Evolutionary conservation across 2,888 invertebrate genomes (phyloP).

Genomic region (Drosophila fulvimacula): DNA sequence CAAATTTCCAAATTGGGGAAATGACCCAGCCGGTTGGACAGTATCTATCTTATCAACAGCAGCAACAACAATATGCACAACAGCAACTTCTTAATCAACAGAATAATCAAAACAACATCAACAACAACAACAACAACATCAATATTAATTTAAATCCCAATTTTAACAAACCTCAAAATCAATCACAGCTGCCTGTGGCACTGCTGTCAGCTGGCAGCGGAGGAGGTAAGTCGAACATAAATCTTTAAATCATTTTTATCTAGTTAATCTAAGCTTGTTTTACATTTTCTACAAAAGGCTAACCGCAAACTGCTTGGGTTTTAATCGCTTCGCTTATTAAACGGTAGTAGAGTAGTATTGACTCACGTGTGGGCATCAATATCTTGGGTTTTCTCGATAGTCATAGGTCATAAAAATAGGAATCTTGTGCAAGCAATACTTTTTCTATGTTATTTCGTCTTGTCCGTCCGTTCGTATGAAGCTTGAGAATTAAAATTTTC

Average conservation of each 20-base stretch:
- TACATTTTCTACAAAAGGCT: neutral
- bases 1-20: slow-evolving; percentile 50
- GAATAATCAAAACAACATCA: slow-evolving; percentile 29
- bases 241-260: neutral
- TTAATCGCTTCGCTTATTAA: neutral
- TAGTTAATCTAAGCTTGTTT: neutral
- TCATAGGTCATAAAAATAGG: no score
- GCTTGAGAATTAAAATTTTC: no score
- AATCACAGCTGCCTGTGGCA: slow-evolving; percentile 49
- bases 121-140: slow-evolving; percentile 24
- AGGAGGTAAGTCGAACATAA: slow-evolving; percentile 65
- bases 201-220: slow-evolving; percentile 61
- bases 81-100: slow-evolving; percentile 44
- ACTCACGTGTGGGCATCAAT: neutral
- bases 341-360: neutral
- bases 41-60: slow-evolving; percentile 33
- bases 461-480: no score
- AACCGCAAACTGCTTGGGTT: neutral
- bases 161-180: slow-evolving; percentile 56
- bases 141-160: slow-evolving; percentile 34
- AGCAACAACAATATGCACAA: slow-evolving; percentile 32
- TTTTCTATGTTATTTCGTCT: no score
- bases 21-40: slow-evolving; percentile 29
- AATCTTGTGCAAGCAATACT: no score
- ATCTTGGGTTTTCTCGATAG: slow-evolving; percentile 6